Conservation (phyloP, 2,888 invertebrate species). For the Drosophila meridionalis region DNA sequence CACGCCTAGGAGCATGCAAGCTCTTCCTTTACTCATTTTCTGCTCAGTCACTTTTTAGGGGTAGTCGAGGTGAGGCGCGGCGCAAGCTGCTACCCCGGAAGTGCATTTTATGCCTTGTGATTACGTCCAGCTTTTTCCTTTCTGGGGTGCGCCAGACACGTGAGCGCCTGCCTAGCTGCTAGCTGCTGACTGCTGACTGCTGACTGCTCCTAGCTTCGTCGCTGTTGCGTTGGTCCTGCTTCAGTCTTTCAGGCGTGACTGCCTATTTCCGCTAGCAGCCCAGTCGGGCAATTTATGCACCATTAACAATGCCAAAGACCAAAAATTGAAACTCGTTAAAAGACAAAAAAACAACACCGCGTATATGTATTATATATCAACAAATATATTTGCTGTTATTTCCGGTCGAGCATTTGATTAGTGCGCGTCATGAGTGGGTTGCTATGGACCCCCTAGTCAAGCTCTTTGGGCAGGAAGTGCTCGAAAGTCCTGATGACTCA, state of each 20-base stretch:
- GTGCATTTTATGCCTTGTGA: conserved; percentile 76
- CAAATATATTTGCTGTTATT: conserved; percentile 55
- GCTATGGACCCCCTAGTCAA: conserved; percentile 30
- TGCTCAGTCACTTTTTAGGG: conserved; percentile 31
- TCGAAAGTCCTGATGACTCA: conserved; percentile 17
- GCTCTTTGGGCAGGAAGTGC: conserved; percentile 31
- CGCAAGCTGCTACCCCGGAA: conserved; percentile 62
- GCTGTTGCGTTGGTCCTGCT: conserved; percentile 45
- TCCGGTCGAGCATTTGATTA: conserved; percentile 57
- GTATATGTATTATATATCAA: conserved; percentile 12
- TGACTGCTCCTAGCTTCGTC: conserved; percentile 1
- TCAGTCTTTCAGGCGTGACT: conserved; percentile 78
- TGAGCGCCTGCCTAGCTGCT: conserved; percentile 38
- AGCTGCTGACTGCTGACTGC: background rate
- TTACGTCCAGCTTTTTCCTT: conserved; percentile 63
- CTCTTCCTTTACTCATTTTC: conserved; percentile 15
- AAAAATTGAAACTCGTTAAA: conserved; percentile 64
- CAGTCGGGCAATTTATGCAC: conserved; percentile 61
- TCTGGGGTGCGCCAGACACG: conserved; percentile 71
- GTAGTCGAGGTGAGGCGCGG: conserved; percentile 32
- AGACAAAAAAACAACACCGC: background rate
- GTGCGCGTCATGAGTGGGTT: conserved; percentile 39
- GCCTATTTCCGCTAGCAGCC: conserved; percentile 71
- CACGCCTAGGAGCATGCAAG: conserved; percentile 54
- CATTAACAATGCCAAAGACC: conserved; percentile 58